Conservation (phyloP, 2,888 invertebrate genomes). For the Caenorhabditis sinica region DNA sequence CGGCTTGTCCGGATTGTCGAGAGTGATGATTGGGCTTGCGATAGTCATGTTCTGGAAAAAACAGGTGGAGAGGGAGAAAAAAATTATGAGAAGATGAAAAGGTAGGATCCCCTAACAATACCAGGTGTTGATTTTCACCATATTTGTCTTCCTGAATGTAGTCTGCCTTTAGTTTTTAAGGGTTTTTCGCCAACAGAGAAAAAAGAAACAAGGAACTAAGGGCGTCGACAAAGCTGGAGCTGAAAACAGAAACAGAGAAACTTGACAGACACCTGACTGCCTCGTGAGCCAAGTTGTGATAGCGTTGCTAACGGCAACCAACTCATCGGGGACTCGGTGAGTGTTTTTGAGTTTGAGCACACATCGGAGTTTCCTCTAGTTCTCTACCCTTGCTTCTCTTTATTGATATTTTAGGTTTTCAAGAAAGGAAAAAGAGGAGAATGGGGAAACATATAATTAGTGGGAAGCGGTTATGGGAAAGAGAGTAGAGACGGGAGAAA, state of each 20-base stretch:
- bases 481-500: background rate
- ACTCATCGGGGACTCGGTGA: background rate
- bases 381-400: background rate
- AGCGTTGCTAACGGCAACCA: background rate
- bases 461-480: background rate
- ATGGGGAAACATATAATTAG: background rate
- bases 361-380: too few relatives aligned
- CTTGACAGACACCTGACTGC: background rate
- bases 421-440: background rate
- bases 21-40: background rate
- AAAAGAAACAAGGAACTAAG: too few relatives aligned
- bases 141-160: too few relatives aligned
- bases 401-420: background rate
- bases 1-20: background rate
- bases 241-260: background rate
- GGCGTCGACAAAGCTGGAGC: too few relatives aligned
- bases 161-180: too few relatives aligned
- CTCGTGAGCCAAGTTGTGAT: background rate
- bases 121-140: too few relatives aligned
- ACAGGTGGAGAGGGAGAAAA: background rate
- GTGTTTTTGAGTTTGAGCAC: background rate
- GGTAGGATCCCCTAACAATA: too few relatives aligned
- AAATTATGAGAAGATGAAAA: too few relatives aligned
- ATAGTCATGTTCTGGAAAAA: background rate
- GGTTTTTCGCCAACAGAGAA: too few relatives aligned